Percentiles rank a stretch among this genome's conserved stretches.
Conservation (phyloP, 2,113 vertebrate genomes). For the Cyphomyrus discorhynchus region DNA sequence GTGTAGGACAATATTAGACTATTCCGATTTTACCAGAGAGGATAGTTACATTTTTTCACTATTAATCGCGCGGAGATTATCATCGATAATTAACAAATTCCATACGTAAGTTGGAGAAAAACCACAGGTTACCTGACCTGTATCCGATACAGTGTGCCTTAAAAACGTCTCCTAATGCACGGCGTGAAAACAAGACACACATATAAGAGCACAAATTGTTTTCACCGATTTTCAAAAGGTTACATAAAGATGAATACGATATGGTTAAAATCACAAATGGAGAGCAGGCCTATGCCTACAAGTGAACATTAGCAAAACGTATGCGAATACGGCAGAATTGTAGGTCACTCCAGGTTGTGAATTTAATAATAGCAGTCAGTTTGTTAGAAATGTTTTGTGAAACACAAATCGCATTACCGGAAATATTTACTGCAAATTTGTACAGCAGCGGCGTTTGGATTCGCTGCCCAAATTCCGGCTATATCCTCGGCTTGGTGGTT, state of each 20-base stretch:
- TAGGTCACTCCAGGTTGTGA: not conserved
- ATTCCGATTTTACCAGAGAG: not conserved
- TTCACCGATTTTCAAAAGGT: not conserved
- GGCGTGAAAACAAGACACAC: not conserved
- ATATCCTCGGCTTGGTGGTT: not conserved
- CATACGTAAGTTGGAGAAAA: not conserved
- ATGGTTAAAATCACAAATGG: not conserved
- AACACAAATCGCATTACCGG: not conserved
- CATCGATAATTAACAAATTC: not conserved
- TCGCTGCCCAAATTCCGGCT: not conserved
- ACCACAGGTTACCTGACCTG: not conserved
- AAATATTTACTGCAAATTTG: not conserved
- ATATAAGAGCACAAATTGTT: not conserved
- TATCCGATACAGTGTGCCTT: not conserved
- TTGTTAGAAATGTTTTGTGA: not conserved
- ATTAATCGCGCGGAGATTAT: not conserved
- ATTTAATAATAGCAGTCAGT: not conserved
- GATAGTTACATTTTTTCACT: not conserved
- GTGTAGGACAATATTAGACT: not conserved
- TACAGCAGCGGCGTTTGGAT: not conserved
- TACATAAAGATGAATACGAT: not conserved
- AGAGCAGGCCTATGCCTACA: not conserved
- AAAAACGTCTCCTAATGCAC: not conserved
- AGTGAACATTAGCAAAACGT: not conserved
- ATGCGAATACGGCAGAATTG: not conserved